phyloP scores from a whole-genome alignment of 1,140 invertebrate species.

The Bacillus rossius region DNA sequence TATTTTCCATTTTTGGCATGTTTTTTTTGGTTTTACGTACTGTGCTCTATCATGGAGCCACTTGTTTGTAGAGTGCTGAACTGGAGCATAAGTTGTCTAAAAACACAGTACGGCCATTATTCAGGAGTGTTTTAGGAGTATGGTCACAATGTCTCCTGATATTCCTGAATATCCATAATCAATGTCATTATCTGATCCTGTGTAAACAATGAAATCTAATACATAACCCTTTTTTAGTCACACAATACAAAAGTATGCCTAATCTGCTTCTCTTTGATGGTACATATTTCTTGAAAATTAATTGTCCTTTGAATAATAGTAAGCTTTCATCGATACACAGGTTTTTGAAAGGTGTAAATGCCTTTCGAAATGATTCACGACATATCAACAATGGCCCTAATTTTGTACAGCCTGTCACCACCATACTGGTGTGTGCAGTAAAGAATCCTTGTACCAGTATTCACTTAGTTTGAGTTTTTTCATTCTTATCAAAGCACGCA shows the following conservation, averaged over 20 bases:
- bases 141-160: not conserved
- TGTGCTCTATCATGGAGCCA: conserved; percentile 5
- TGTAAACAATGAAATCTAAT: conserved; percentile 10
- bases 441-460: too few relatives aligned
- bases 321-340: conserved; percentile 13
- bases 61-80: too few relatives aligned
- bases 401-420: too few relatives aligned
- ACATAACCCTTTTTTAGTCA: conserved; percentile 13
- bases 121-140: not conserved
- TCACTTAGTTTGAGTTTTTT: too few relatives aligned
- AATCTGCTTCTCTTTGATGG: conserved; percentile 8
- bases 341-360: conserved; percentile 5
- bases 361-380: not conserved
- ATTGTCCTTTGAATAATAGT: conserved; percentile 10
- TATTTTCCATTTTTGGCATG: conserved; percentile 21
- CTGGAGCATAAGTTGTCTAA: not conserved
- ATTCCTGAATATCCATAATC: not conserved
- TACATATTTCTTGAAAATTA: conserved; percentile 12
- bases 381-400: too few relatives aligned
- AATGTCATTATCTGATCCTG: not conserved
- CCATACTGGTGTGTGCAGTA: too few relatives aligned
- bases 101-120: not conserved
- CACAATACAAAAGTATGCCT: conserved; percentile 16
- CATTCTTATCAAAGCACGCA: too few relatives aligned
- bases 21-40: conserved; percentile 23